phyloP scores from a whole-genome alignment of 2,113 vertebrate genomes.

The Petrocephalus microphthalmus region DNA sequence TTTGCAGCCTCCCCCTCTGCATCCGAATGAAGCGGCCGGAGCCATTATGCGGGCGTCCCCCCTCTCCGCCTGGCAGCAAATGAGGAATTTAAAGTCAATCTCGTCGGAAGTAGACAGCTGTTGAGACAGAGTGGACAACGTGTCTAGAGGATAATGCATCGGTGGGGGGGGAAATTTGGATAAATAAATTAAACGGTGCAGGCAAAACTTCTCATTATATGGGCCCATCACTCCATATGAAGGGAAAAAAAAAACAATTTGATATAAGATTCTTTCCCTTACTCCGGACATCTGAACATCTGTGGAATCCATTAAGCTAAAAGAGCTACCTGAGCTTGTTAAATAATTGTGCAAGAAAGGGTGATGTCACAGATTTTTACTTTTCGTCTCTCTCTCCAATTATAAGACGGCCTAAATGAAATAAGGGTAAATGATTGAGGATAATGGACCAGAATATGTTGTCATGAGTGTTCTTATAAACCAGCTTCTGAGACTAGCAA shows the following conservation, averaged over 20 bases:
- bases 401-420: background rate
- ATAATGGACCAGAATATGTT: background rate
- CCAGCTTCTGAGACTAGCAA: background rate
- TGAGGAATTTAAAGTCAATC: conserved; percentile 5
- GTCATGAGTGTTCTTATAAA: background rate
- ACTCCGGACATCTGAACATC: background rate
- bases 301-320: background rate
- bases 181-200: background rate
- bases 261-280: background rate
- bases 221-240: background rate
- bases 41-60: background rate
- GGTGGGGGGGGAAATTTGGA: background rate
- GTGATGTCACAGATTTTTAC: too few species aligned
- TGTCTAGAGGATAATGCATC: background rate
- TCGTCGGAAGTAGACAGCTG: conserved; percentile 5
- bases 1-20: background rate
- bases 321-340: background rate
- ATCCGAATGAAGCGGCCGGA: background rate
- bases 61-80: background rate
- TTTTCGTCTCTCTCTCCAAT: background rate
- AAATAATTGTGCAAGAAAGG: background rate
- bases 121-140: conserved; percentile 6
- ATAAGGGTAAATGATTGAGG: background rate
- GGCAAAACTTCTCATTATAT: conserved; percentile 4
- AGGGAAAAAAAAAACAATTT: background rate